Percentiles rank a stretch among this genome's conserved stretches.
Conservation (phyloP, 2,797 vertebrate genomes). For the Lepus oiostolus region DNA sequence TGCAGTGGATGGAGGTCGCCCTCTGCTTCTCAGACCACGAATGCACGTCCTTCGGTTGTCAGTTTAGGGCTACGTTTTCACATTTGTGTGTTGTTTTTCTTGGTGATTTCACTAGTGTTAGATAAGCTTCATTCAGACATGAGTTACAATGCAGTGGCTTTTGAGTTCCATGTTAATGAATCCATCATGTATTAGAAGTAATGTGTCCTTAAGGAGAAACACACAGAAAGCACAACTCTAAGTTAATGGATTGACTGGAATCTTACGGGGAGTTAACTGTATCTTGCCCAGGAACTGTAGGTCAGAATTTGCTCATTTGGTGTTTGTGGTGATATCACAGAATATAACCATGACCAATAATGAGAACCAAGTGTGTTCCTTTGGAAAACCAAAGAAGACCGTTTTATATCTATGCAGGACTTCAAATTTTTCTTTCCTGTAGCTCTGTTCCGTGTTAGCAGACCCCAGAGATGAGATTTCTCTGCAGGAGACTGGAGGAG, state of each 20-base stretch:
- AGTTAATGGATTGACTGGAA: neutral
- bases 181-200: neutral
- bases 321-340: neutral
- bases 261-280: neutral
- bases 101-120: neutral
- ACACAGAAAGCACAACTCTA: neutral
- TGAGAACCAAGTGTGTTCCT: slow-evolving; percentile 69
- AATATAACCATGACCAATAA: neutral
- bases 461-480: slow-evolving; percentile 77
- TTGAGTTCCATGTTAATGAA: neutral
- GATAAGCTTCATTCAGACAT: neutral
- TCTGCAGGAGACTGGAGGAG: slow-evolving; percentile 81
- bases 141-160: neutral
- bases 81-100: neutral
- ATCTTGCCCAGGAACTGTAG: neutral
- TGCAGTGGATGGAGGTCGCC: neutral
- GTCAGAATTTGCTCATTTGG: neutral
- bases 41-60: neutral
- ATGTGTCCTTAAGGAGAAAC: neutral
- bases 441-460: slow-evolving; percentile 67
- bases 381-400: slow-evolving; percentile 81
- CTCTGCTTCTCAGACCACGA: neutral
- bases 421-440: slow-evolving; percentile 79
- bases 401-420: slow-evolving; percentile 71
- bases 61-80: neutral